Conservation (phyloP, 2,888 invertebrate genomes). For the Podotricha telesiphe region DNA sequence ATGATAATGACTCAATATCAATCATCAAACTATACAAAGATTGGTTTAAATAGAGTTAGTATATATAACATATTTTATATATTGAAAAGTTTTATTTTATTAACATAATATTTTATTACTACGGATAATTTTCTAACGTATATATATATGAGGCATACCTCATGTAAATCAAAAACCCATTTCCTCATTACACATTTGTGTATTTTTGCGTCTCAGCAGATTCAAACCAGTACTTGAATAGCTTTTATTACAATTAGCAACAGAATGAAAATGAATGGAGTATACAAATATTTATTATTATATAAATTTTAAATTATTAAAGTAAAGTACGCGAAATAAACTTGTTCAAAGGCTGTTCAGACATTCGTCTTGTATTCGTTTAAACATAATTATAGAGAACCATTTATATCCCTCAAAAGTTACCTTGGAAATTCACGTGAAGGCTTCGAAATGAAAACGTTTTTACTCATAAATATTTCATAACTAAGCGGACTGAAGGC, state of each 20-base stretch:
- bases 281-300: constrained; percentile 1
- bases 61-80: not conserved
- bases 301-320: constrained; percentile 5
- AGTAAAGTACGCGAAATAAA: constrained; percentile 15
- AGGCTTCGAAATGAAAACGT: constrained; percentile 51
- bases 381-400: constrained; percentile 47
- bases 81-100: no score
- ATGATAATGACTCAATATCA: constrained; percentile 19
- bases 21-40: constrained; percentile 10
- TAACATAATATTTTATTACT: no score
- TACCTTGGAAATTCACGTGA: constrained; percentile 50
- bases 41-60: not conserved
- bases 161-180: no score
- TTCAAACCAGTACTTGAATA: no score
- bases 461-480: constrained; percentile 64
- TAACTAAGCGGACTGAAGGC: constrained; percentile 52
- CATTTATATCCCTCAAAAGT: constrained; percentile 51
- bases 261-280: not conserved
- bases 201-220: no score
- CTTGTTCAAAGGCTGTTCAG: constrained; percentile 28
- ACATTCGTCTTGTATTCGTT: constrained; percentile 38
- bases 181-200: no score
- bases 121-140: no score
- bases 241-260: not conserved
- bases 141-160: no score